phyloP scores from a whole-genome alignment of 1,140 invertebrate species.

The Ooceraea biroi region DNA sequence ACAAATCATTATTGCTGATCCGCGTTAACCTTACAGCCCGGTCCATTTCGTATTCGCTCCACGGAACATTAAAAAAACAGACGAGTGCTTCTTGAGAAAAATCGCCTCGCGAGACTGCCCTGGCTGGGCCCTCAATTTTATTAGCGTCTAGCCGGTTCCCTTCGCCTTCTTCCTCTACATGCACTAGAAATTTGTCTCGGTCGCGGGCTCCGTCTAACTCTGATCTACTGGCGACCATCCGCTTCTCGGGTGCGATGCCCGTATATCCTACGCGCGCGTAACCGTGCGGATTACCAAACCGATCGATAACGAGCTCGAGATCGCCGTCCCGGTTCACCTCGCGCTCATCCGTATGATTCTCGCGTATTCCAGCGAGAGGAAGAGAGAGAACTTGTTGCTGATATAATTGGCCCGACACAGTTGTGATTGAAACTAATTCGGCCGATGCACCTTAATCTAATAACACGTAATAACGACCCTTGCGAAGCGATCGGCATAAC shows the following conservation, averaged over 20 bases:
- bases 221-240: constrained; percentile 7
- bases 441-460: neutral
- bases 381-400: constrained; percentile 22
- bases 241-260: neutral
- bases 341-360: constrained; percentile 1
- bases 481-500: neutral
- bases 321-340: neutral
- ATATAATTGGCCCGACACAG: constrained; percentile 20
- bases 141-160: neutral
- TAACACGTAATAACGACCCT: neutral
- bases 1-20: no score
- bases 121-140: neutral
- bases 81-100: neutral
- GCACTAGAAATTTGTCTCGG: neutral
- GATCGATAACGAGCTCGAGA: constrained; percentile 29
- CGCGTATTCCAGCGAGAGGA: neutral
- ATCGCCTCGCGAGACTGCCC: neutral
- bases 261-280: constrained; percentile 19
- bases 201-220: neutral
- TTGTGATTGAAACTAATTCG: constrained; percentile 26
- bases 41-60: no score
- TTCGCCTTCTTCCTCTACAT: neutral
- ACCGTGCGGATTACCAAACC: constrained; percentile 19
- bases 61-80: no score
- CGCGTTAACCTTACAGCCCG: no score